These are phyloP conservation scores for Tyto alba DNA, from an alignment of 2,113 vertebrate genomes.

Conservation along the genomic window DNA sequence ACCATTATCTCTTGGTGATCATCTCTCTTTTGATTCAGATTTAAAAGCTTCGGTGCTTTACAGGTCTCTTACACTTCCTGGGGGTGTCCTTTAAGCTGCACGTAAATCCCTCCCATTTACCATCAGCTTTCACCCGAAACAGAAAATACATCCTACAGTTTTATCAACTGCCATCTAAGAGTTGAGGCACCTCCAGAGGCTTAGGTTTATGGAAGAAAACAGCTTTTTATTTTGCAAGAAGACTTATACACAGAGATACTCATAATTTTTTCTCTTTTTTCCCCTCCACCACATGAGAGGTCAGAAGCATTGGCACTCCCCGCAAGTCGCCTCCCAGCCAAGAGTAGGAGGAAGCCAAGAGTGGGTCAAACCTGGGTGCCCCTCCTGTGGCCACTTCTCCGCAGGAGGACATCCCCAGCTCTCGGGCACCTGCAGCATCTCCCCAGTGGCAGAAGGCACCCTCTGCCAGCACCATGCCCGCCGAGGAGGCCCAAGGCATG, in stretches of 20 bases:
- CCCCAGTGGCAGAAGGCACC: background rate
- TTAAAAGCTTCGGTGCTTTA: background rate
- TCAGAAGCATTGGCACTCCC: background rate
- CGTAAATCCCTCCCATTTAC: background rate
- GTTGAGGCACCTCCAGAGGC: background rate
- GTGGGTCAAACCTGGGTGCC: background rate
- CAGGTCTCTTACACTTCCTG: background rate
- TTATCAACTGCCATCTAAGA: background rate
- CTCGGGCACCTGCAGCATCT: background rate
- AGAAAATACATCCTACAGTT: background rate
- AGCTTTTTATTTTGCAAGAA: background rate
- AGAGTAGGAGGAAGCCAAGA: background rate
- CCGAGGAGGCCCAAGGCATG: fast-evolving
- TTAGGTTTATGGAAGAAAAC: background rate
- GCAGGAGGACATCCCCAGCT: background rate
- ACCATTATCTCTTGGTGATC: background rate
- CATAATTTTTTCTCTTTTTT: background rate
- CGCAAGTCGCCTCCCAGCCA: background rate
- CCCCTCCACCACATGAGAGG: background rate
- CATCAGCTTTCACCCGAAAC: background rate
- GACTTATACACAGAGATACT: background rate
- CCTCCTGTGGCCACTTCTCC: background rate
- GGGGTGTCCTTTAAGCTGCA: background rate
- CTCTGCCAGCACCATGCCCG: background rate
- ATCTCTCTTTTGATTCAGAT: background rate